phyloP scores from a whole-genome alignment of 30 jellyfish, hydroid and myxozoan genomes.

The Phacellophora camtschatica region DNA sequence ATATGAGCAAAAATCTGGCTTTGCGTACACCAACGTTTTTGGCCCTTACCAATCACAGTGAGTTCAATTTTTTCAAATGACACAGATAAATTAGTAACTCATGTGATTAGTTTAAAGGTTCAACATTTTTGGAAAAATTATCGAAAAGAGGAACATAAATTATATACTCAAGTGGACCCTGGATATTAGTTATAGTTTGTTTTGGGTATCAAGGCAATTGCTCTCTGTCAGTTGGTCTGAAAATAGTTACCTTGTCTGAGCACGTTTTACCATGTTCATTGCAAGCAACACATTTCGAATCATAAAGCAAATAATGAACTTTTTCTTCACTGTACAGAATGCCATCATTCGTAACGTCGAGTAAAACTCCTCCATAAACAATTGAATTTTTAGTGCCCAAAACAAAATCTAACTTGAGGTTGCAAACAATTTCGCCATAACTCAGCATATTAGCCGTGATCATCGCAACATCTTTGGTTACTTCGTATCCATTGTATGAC shows the following conservation, averaged over 20 bases:
- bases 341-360: conserved; percentile 6
- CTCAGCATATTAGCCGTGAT: neutral
- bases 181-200: too few species aligned
- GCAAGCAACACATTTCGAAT: conserved; percentile 17
- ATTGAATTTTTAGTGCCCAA: neutral
- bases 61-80: too few species aligned
- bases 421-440: neutral
- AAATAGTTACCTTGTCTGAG: neutral
- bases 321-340: neutral
- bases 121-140: too few species aligned
- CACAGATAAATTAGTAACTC: too few species aligned
- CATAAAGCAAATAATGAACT: conserved; percentile 7
- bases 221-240: neutral
- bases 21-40: too few species aligned
- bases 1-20: too few species aligned
- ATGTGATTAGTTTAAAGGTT: too few species aligned
- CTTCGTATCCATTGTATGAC: neutral
- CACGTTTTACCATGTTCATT: neutral
- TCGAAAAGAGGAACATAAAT: too few species aligned
- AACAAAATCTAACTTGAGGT: neutral
- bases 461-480: neutral
- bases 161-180: too few species aligned
- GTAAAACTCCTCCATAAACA: neutral
- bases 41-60: too few species aligned
- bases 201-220: too few species aligned